Base-by-base conservation (phyloP, 2,113 vertebrate species). In the Callorhinus ursinus region DNA sequence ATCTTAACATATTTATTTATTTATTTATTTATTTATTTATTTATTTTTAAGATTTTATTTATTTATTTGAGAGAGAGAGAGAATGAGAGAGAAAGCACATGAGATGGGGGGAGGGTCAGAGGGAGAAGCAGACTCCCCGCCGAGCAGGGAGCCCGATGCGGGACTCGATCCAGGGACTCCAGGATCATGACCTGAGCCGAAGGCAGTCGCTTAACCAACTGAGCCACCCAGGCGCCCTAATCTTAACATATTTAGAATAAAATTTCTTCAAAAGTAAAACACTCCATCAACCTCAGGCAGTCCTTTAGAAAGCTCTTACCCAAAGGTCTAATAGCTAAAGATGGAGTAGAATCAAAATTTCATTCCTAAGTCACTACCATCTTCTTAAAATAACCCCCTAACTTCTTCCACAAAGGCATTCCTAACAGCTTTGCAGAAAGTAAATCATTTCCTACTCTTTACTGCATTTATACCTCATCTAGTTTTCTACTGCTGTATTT, bases 241-340 rank as follows among this genome's bases (percentile, higher is more conserved):
- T 88, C 22, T 53, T 90, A 97, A 63, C 10, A 61, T 46, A 57
- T 19, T 72, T 74, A 71, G 33, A 80, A 95, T 86, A 81, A 82
- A 88, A 94, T n/a, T 76, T 93, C 49, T 65, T 95, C 12, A 53
- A 84, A 95, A 91, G 15, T 83, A 72, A 96, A 77, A 84, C 85
- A 90, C 53, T 83, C 18, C 85, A 87, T 89, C 21, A 86, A 71
- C 4, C 42, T 93, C 1, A 81, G 21, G 8, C 5, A 71, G 42
- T 88, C 82, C 51, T 88, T 91, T 55, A 77, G 11, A 93, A 95
- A 91, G 46, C 26, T 76, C 36, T 88, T 71, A 53, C 22, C 14
- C 26, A 87, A 18, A 71, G 5, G 7, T 49, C 42, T 81, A 83
- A 77, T 2, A 81, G 39, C 33, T 76, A 72, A 49, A 91, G 33